Percentiles rank a stretch among this genome's conserved stretches.
phyloP scores from a whole-genome alignment of 2,888 invertebrate genomes.

The Heteromurus nitidus region DNA sequence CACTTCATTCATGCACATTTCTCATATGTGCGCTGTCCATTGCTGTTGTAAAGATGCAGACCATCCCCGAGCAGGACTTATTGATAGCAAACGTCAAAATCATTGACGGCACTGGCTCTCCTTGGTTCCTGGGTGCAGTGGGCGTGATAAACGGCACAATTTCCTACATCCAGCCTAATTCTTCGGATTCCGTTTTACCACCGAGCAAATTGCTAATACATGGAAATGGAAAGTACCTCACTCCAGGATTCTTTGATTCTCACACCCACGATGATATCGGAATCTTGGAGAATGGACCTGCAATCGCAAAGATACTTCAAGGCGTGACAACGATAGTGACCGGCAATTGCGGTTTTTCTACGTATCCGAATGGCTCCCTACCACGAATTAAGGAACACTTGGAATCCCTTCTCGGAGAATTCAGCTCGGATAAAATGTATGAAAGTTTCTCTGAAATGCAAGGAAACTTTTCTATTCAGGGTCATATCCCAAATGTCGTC shows the following conservation, averaged over 20 bases:
- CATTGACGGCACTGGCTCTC: conserved; percentile 70
- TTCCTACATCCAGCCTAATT: conserved; percentile 30
- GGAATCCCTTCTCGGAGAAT: conserved; percentile 64
- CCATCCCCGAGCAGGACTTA: conserved; percentile 28
- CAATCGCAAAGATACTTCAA: conserved; percentile 69
- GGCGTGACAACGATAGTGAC: conserved; percentile 71
- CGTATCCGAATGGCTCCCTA: conserved; percentile 66
- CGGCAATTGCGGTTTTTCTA: conserved; percentile 72
- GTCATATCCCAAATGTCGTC: conserved; percentile 65
- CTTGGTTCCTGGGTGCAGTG: conserved; percentile 59
- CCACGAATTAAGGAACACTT: conserved; percentile 66
- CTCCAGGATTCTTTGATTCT: conserved; percentile 72
- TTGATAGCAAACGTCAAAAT: conserved; percentile 65
- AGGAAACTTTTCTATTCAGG: conserved; percentile 12
- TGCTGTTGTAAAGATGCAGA: not conserved
- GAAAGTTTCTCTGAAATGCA: conserved; percentile 56
- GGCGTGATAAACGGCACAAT: conserved; percentile 57
- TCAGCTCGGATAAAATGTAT: conserved; percentile 53
- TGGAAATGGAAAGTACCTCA: conserved; percentile 58
- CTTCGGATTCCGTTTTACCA: not conserved
- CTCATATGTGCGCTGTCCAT: not conserved
- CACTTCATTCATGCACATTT: not conserved
- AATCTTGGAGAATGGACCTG: conserved; percentile 63
- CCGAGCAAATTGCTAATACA: conserved; percentile 45
- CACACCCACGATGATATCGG: conserved; percentile 72